These are phyloP conservation scores for Recurvirostra avosetta DNA, from an alignment of 2,113 vertebrate species.

Conservation along the genomic window DNA sequence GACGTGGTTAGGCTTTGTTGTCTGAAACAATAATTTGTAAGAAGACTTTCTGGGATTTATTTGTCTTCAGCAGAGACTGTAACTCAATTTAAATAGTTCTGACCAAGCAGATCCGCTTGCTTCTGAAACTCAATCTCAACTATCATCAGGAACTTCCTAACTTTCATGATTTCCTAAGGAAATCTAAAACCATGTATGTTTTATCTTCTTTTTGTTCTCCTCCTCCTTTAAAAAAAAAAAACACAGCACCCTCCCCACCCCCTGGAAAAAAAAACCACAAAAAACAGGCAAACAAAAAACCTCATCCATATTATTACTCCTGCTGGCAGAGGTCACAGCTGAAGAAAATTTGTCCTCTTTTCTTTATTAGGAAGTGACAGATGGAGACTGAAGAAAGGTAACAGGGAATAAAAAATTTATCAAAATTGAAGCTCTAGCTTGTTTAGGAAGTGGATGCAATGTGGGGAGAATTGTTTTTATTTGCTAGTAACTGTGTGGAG, in stretches of 20 bases:
- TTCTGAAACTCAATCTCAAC: not conserved
- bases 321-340: not conserved
- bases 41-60: not conserved
- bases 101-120: not conserved
- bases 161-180: not conserved
- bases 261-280: no score
- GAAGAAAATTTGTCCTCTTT: not conserved
- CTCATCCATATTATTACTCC: not conserved
- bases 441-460: not conserved
- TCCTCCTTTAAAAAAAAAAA: not conserved
- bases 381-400: not conserved
- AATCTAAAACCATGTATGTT: not conserved
- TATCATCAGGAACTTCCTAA: not conserved
- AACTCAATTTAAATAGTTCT: not conserved
- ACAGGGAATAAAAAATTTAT: not conserved
- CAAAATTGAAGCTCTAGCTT: not conserved
- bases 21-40: not conserved
- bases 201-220: not conserved
- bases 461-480: not conserved
- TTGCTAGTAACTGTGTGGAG: not conserved
- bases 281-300: not conserved
- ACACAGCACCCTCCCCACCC: accelerated
- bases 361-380: not conserved
- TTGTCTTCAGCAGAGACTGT: not conserved
- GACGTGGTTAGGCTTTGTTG: not conserved